A percentile compares a stretch with the other conserved stretches of the same genome.
phyloP scores from a whole-genome alignment of 2,888 invertebrate genomes.

The Brachypalpus laphriformis region DNA sequence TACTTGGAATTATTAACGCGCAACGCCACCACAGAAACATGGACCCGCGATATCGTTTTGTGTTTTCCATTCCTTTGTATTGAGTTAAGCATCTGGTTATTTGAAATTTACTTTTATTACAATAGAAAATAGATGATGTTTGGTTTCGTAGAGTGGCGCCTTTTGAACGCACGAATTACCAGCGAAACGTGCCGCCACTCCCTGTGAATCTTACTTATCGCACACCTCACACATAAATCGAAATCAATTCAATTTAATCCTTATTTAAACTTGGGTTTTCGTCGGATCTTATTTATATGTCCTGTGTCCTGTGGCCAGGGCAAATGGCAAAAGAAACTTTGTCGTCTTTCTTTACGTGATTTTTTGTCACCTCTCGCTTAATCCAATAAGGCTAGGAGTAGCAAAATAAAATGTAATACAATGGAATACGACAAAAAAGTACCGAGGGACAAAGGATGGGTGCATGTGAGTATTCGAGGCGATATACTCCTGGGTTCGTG shows the following conservation, averaged over 20 bases:
- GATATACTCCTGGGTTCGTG: slow-evolving; percentile 28
- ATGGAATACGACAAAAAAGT: slow-evolving; percentile 3
- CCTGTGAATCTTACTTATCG: slow-evolving; percentile 30
- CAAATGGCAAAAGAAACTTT: slow-evolving; percentile 57
- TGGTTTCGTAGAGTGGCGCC: not conserved
- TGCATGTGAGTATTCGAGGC: slow-evolving; percentile 21
- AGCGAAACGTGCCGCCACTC: slow-evolving; percentile 45
- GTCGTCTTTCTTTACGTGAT: slow-evolving; percentile 53
- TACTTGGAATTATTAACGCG: slow-evolving; percentile 58
- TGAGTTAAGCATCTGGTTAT: slow-evolving; percentile 56
- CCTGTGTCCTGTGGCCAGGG: slow-evolving; percentile 22
- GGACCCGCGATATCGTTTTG: slow-evolving; percentile 37
- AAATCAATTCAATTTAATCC: slow-evolving; percentile 72
- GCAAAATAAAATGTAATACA: slow-evolving; percentile 43
- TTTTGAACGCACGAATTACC: slow-evolving; percentile 60
- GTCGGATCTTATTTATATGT: slow-evolving; percentile 49
- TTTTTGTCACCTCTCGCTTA: slow-evolving; percentile 61
- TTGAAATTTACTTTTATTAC: slow-evolving; percentile 51
- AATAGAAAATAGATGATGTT: slow-evolving; percentile 34
- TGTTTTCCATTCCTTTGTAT: slow-evolving; percentile 43
- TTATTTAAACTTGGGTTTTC: slow-evolving; percentile 62
- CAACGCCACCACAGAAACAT: slow-evolving; percentile 38
- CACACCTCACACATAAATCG: slow-evolving; percentile 65
- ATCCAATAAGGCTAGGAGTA: slow-evolving; percentile 53
- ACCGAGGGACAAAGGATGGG: slow-evolving; percentile 2